Evolutionary conservation across 1,140 invertebrate species (phyloP).

Genomic region (Brachionus rubens): DNA sequence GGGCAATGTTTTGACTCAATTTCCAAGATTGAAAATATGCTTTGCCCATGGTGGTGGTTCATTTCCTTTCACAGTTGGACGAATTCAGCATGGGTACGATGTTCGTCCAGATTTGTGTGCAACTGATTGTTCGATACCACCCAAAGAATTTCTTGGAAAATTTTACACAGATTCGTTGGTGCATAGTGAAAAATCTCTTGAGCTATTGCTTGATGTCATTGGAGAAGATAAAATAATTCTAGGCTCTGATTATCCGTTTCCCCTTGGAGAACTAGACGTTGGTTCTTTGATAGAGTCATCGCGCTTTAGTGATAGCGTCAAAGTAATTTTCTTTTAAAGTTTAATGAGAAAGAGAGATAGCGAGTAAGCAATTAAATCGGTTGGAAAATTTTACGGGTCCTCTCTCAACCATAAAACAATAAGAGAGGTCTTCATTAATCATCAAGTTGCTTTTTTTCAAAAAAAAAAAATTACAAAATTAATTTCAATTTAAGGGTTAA

Average conservation of each 20-base stretch:
- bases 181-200: slow-evolving; percentile 63
- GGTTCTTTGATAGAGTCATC: slow-evolving; percentile 63
- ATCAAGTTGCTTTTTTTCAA: too few species aligned
- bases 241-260: slow-evolving; percentile 67
- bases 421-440: slow-evolving; percentile 46
- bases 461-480: too few species aligned
- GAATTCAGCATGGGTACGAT: slow-evolving; percentile 64
- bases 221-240: slow-evolving; percentile 62
- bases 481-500: slow-evolving; percentile 42
- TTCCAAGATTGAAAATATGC: slow-evolving; percentile 62
- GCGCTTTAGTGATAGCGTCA: slow-evolving; percentile 34
- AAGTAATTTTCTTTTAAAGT: neutral
- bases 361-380: neutral
- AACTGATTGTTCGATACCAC: slow-evolving; percentile 57
- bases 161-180: slow-evolving; percentile 66
- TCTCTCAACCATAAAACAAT: slow-evolving; percentile 49
- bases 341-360: slow-evolving; percentile 49
- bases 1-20: slow-evolving; percentile 65
- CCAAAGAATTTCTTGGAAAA: slow-evolving; percentile 61
- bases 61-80: slow-evolving; percentile 65
- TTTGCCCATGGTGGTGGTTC: slow-evolving; percentile 66
- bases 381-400: slow-evolving; percentile 49
- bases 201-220: slow-evolving; percentile 63
- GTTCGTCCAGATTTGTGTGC: slow-evolving; percentile 66
- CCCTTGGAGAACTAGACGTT: slow-evolving; percentile 64